Evolutionary conservation across 2,888 invertebrate species (phyloP).

Genomic region (Hydrotaea diabolus): DNA sequence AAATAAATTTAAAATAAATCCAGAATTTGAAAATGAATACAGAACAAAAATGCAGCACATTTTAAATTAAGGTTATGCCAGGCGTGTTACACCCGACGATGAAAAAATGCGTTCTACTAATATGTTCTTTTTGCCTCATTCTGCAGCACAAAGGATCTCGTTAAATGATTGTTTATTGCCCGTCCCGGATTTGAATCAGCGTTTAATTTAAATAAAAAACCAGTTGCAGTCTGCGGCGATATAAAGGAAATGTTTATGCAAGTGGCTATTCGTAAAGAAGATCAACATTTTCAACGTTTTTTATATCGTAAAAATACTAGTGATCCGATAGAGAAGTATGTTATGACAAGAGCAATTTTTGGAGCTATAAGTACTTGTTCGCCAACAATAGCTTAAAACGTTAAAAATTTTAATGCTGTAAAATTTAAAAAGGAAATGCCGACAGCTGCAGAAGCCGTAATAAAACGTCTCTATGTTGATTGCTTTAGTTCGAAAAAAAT

Average conservation of each 20-base stretch:
- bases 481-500: conserved; percentile 37
- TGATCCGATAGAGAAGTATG: conserved; percentile 31
- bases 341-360: conserved; percentile 51
- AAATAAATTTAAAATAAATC: conserved; percentile 50
- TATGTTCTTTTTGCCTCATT: conserved; percentile 58
- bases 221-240: conserved; percentile 72
- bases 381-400: conserved; percentile 48
- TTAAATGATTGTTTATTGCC: conserved; percentile 67
- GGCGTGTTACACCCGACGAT: conserved; percentile 21
- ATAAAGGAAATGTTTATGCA: conserved; percentile 76
- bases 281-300: conserved; percentile 69
- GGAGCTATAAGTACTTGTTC: conserved; percentile 45
- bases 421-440: conserved; percentile 24
- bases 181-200: conserved; percentile 37
- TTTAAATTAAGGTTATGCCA: conserved; percentile 49
- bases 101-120: neutral
- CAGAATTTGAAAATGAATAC: conserved; percentile 37
- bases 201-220: conserved; percentile 70
- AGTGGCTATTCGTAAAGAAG: conserved; percentile 69
- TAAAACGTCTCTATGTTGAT: conserved; percentile 29
- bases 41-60: conserved; percentile 48
- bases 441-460: conserved; percentile 27
- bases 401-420: conserved; percentile 49
- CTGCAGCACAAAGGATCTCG: conserved; percentile 58
- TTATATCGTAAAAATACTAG: neutral